Evolutionary conservation across 2,113 vertebrate genomes (phyloP), one percentile per base, ranked within the genome.

Genomic region (Struthio camelus): DNA sequence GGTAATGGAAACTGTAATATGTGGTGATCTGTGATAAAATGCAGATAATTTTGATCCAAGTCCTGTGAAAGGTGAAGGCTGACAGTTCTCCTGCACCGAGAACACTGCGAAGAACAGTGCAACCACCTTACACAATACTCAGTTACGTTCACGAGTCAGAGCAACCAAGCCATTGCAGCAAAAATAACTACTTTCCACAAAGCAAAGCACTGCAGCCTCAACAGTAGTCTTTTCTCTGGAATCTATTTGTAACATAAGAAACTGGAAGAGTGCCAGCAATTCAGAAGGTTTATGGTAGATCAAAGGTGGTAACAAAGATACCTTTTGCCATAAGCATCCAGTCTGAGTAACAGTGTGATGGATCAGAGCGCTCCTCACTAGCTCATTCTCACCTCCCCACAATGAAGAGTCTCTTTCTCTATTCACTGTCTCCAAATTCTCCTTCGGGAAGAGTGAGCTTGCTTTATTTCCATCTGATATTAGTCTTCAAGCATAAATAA

Each of bases 401-500:
- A 53, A 54, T 12, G 6, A 87, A 36, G 48, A 30, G 22, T 66
- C 28, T 67, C 18, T 59, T 65, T n/a, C 90, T 53, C 72, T 38
- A 85, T 30, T 70, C 4, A 71, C 22, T 25, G 14, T 75, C 50
- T 93, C 71, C 77, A 93, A 71, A 84, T 62, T 70, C 53, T 94
- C 54, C 89, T 79, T 62, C 48, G 10, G 34, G 81, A 93, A 91
- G 73, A 82, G 62, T 32, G 89, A 40, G 38, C 85, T 77, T 93
- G 79, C 76, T 16, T 1, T 94, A 94, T 92, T 96, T 96, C 77
- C 95, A 86, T 46, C 76, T 58, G 69, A 58, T 85, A 89, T 95
- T 96, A 94, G 65, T 87, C 93, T 87, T 94, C 85, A 88, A 93
- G 76, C 82, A 96, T 90, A 97, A 97, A 95, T 96, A 97, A 96